Conservation (phyloP, 2,888 invertebrate genomes). For the Melanchra persicariae region DNA sequence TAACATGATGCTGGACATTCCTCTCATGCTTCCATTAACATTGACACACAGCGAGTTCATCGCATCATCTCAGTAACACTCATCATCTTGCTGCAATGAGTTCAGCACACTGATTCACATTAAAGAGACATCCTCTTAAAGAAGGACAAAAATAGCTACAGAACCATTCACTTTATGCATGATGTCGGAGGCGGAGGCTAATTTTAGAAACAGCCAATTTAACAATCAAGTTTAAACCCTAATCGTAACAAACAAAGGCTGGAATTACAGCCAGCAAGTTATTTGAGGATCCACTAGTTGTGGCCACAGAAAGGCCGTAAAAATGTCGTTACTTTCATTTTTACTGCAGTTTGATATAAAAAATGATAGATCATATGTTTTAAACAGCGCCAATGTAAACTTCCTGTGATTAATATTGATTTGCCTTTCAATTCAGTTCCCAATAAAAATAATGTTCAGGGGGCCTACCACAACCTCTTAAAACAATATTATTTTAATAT, state of each 20-base stretch:
- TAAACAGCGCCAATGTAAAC: conserved; percentile 34
- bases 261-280: conserved; percentile 26
- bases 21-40: conserved; percentile 22
- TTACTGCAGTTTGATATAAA: conserved; percentile 39
- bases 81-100: conserved; percentile 45
- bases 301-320: conserved; percentile 49
- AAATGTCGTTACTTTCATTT: conserved; percentile 34
- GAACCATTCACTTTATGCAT: conserved; percentile 68
- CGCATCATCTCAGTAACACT: conserved; percentile 24
- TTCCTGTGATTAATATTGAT: conserved; percentile 18
- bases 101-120: conserved; percentile 62
- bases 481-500: no score
- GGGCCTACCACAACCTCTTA: no score
- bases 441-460: conserved; percentile 24
- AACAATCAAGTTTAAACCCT: conserved; percentile 60
- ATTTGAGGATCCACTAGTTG: conserved; percentile 13
- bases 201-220: conserved; percentile 69
- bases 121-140: conserved; percentile 75
- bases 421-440: conserved; percentile 9
- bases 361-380: conserved; percentile 50
- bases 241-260: conserved; percentile 28
- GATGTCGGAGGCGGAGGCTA: conserved; percentile 72
- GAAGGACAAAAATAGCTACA: conserved; percentile 73
- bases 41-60: conserved; percentile 44
- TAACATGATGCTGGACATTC: conserved; percentile 35